Conservation (phyloP, 2,797 vertebrate genomes). For the Pangasius macronema region DNA sequence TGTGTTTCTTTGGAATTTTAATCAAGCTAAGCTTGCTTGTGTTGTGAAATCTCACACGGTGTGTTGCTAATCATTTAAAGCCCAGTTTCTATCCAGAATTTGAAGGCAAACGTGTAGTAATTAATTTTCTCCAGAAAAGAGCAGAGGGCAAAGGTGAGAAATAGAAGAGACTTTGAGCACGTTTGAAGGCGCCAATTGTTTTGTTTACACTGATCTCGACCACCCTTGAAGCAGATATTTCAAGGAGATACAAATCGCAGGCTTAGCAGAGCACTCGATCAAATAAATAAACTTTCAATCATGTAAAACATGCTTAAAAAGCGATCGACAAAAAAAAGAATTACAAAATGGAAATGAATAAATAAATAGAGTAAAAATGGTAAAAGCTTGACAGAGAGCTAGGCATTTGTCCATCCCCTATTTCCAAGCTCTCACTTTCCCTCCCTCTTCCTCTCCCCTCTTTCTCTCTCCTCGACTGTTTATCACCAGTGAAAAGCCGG, state of each 20-base stretch:
- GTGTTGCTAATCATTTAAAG: background rate
- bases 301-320: background rate
- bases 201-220: slow-evolving; percentile 53
- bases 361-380: slow-evolving; percentile 23
- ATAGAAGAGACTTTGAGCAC: background rate
- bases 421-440: slow-evolving; percentile 6
- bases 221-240: slow-evolving; percentile 46
- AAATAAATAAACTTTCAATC: slow-evolving; percentile 42
- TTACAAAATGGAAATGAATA: slow-evolving; percentile 7
- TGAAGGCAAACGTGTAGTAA: background rate
- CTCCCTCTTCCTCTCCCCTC: background rate
- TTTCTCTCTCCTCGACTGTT: slow-evolving; percentile 22
- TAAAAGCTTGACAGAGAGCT: slow-evolving; percentile 1
- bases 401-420: slow-evolving; percentile 25
- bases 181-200: slow-evolving; percentile 40
- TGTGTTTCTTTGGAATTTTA: background rate
- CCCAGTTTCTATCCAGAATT: background rate
- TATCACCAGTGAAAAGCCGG: slow-evolving; percentile 11
- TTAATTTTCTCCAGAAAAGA: background rate
- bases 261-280: slow-evolving; percentile 42
- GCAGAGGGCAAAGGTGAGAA: background rate
- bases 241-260: slow-evolving; percentile 34
- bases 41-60: background rate
- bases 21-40: background rate
- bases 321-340: background rate